phyloP scores from a whole-genome alignment of 2,888 invertebrate species.

The Nymphalis polychloros region DNA sequence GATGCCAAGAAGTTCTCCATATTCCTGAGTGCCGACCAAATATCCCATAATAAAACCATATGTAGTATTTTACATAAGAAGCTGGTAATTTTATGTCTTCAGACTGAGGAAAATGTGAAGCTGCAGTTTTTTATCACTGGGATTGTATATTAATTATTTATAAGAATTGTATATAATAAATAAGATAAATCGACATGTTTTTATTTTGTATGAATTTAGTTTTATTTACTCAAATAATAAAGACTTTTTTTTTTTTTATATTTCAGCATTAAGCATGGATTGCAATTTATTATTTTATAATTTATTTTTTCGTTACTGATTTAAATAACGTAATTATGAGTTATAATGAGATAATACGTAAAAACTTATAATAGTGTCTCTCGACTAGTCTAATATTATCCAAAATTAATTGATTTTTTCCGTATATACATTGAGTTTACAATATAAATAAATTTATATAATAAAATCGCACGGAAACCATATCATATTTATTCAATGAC shows the following conservation, averaged over 20 bases:
- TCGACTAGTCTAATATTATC: no score
- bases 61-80: slow-evolving; percentile 89
- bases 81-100: slow-evolving; percentile 87
- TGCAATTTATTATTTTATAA: no score
- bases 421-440: no score
- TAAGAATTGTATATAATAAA: background rate
- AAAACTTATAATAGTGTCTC: no score
- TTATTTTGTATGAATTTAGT: background rate
- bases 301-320: no score
- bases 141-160: slow-evolving; percentile 68
- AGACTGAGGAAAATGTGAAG: slow-evolving; percentile 87
- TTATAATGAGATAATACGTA: no score
- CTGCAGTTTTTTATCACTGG: slow-evolving; percentile 92
- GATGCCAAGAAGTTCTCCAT: slow-evolving; percentile 90
- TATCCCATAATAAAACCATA: slow-evolving; percentile 86
- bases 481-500: no score
- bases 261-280: no score
- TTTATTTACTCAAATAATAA: background rate
- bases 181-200: background rate
- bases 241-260: background rate
- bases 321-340: no score
- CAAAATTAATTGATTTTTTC: no score
- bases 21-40: slow-evolving; percentile 89
- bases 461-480: no score
- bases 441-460: no score